These are phyloP conservation scores for Synanthedon formicaeformis DNA, from an alignment of 2,888 invertebrate genomes.

Conservation along the genomic window DNA sequence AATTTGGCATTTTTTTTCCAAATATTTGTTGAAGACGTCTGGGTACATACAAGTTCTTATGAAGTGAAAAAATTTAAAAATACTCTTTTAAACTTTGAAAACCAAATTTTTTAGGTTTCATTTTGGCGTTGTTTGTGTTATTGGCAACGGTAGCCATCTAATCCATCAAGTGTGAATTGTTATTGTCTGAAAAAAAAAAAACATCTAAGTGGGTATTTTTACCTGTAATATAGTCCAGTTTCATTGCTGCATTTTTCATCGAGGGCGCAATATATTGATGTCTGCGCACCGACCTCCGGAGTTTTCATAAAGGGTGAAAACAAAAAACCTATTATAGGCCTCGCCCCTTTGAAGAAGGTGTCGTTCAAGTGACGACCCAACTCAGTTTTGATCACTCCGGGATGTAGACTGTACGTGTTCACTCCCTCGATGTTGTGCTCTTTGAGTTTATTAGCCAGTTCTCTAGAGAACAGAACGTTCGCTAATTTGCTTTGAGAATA, in stretches of 20 bases:
- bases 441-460: slow-evolving; percentile 74
- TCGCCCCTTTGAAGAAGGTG: slow-evolving; percentile 58
- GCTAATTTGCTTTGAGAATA: slow-evolving; percentile 88
- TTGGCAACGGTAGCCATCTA: background rate
- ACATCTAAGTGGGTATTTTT: slow-evolving; percentile 2
- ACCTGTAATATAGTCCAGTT: slow-evolving; percentile 73
- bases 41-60: no score
- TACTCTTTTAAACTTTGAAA: no score
- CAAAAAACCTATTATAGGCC: slow-evolving; percentile 36
- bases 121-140: no score
- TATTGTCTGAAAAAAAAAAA: background rate
- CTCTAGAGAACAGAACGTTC: slow-evolving; percentile 81
- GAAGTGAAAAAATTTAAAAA: no score
- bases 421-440: slow-evolving; percentile 67
- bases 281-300: slow-evolving; percentile 79
- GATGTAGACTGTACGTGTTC: slow-evolving; percentile 78
- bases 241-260: slow-evolving; percentile 74
- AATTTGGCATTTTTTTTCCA: background rate
- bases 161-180: background rate
- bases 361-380: slow-evolving; percentile 74
- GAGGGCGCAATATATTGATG: slow-evolving; percentile 78
- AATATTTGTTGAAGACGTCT: no score
- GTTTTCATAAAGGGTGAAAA: slow-evolving; percentile 64
- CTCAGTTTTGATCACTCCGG: slow-evolving; percentile 81
- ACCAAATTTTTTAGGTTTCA: no score